Conservation (phyloP, 2,888 invertebrate genomes). For the Luperina testacea region DNA sequence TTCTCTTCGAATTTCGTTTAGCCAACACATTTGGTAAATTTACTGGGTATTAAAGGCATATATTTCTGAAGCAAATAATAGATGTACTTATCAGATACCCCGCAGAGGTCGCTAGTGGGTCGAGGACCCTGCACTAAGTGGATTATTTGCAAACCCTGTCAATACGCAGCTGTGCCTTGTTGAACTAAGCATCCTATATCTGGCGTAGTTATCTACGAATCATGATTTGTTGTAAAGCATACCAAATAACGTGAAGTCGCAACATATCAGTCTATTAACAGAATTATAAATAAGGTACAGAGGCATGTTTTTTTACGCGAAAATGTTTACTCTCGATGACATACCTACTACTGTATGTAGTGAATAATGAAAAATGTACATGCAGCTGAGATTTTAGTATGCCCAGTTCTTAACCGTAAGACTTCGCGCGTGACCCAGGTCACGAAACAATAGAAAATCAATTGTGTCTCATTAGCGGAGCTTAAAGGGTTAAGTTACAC, state of each 20-base stretch:
- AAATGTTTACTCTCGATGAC: not conserved
- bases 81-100: conserved; percentile 37
- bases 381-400: not conserved
- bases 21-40: not conserved
- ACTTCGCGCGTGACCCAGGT: no score
- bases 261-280: not conserved
- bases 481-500: no score
- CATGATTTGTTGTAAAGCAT: not conserved
- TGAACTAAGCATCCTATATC: conserved; percentile 33
- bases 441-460: no score
- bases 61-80: conserved; percentile 44
- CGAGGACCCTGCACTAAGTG: conserved; percentile 50
- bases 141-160: conserved; percentile 65
- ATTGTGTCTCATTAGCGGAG: no score
- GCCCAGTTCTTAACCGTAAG: no score
- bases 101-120: conserved; percentile 39
- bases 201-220: conserved; percentile 10
- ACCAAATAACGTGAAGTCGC: not conserved
- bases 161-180: conserved; percentile 64
- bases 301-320: not conserved
- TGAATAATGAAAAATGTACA: not conserved
- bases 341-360: not conserved
- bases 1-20: not conserved
- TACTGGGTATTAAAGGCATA: conserved; percentile 17
- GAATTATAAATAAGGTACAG: not conserved